Evolutionary conservation across 1,140 invertebrate genomes (phyloP), one percentile per base, ranked within the genome.

Genomic region (Aculops lycopersici): DNA sequence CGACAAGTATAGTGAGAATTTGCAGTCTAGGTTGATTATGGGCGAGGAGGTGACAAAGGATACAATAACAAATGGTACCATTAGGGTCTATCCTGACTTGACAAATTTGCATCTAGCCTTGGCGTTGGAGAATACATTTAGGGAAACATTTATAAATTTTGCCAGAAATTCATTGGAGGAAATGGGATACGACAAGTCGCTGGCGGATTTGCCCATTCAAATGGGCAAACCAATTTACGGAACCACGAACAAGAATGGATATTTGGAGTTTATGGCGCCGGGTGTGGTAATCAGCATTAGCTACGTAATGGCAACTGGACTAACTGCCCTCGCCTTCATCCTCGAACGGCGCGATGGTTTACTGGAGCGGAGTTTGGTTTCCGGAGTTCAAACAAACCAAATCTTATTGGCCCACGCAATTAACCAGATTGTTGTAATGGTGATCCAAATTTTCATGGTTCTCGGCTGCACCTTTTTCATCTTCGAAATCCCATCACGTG

Each of bases 231-330:
- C 79, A 3, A 71, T 92, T 47, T 90, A 88, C 56, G 83, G 81
- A 39, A 68, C 69, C 18, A 68, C 65, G 2, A 37, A 42, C 47
- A 65, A 74, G 48, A 77, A 80, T 17, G 79, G 74, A 42, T 88
- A 88, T 52, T 84, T 78, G 2, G 76, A 88, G 57, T 92, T 90
- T 57, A 83, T 86, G 45, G 80, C 83, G 20, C 81, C 83, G 21
- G 83, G 83, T 47, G 74, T 90, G 41, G 81, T 88, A 52, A 60
- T 47, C 4, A 84, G 79, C n/a, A 86, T 88, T 51, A 77, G 84
- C 1, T 92, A 86, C 62, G 88, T 90, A 65, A 66, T 92, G 60
- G 80, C 83, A 17, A 79, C 86, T 13, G 80, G 81, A 17, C 55
- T 90, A 38, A 90, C 83, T 13, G 80, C 80, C 2, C 74, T 83